Evolutionary conservation across 2,797 vertebrate species (phyloP).

Genomic region (Microctenopoma steveboyesi): DNA sequence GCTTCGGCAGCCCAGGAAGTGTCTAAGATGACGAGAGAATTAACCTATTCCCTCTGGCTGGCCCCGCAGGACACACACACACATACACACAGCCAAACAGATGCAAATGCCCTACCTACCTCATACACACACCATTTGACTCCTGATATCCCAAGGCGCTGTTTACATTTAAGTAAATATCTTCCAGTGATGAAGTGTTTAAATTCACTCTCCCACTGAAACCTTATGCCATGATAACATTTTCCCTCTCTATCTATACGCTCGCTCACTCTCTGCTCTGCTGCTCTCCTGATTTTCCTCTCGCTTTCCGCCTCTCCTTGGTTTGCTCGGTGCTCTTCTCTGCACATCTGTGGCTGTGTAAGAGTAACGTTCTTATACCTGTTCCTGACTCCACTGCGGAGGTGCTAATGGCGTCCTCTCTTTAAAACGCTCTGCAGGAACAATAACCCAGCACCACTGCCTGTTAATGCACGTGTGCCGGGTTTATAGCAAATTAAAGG

Average conservation of each 20-base stretch:
- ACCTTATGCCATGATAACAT: conserved; percentile 61
- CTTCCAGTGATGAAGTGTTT: conserved; percentile 71
- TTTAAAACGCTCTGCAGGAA: conserved; percentile 75
- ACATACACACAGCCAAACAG: conserved; percentile 39
- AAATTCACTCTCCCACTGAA: conserved; percentile 73
- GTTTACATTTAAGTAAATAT: conserved; percentile 79
- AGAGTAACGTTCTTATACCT: conserved; percentile 71
- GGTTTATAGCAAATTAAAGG: conserved; percentile 87
- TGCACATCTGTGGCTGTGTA: not conserved
- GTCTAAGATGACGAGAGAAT: conserved; percentile 88
- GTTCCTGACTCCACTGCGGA: conserved; percentile 66
- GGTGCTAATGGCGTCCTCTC: conserved; percentile 77
- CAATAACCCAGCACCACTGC: conserved; percentile 78
- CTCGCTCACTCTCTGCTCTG: conserved; percentile 28
- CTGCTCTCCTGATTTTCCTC: conserved; percentile 10
- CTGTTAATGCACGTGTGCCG: conserved; percentile 80
- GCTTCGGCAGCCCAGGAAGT: conserved; percentile 85
- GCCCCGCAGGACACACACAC: conserved; percentile 71
- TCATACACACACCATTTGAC: conserved; percentile 48
- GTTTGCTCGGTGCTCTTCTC: conserved; percentile 31
- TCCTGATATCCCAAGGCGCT: conserved; percentile 71
- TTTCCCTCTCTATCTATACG: conserved; percentile 52
- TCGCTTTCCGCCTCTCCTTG: conserved; percentile 27
- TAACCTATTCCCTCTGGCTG: conserved; percentile 83
- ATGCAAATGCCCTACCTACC: conserved; percentile 67